A percentile compares a stretch with the other conserved stretches of the same genome.
Evolutionary conservation across 2,888 invertebrate genomes (phyloP).

Genomic region (Drosophila merina): DNA sequence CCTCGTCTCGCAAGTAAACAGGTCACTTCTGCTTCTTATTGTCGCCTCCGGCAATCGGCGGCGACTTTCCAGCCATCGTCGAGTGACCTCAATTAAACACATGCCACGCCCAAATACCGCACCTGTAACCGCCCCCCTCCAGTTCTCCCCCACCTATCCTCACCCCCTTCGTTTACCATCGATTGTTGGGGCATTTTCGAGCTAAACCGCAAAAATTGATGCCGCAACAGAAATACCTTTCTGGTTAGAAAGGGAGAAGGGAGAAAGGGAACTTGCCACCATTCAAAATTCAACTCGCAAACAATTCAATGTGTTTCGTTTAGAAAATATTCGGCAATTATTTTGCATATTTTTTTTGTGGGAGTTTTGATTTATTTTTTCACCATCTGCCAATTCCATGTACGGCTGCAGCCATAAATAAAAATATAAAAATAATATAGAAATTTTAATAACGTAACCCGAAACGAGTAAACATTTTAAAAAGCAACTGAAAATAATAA

Average conservation of each 20-base stretch:
- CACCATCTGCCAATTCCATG: background rate
- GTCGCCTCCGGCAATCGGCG: slow-evolving; percentile 6
- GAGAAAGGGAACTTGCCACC: too few species aligned
- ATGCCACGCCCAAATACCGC: slow-evolving; percentile 39
- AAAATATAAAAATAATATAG: background rate
- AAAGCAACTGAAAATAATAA: background rate
- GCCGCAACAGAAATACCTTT: slow-evolving; percentile 30
- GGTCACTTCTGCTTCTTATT: slow-evolving; percentile 17
- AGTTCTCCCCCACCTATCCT: background rate
- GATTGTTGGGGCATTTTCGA: slow-evolving; percentile 24
- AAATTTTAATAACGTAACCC: slow-evolving; percentile 1
- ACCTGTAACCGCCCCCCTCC: slow-evolving; percentile 7
- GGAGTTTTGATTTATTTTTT: background rate
- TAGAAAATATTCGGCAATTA: too few species aligned
- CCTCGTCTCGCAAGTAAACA: slow-evolving; percentile 37
- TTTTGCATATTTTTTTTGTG: background rate
- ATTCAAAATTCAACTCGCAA: too few species aligned
- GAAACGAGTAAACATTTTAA: background rate
- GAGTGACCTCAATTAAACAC: slow-evolving; percentile 45
- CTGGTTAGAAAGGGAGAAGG: background rate
- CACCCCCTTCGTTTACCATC: slow-evolving; percentile 7
- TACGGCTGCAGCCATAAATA: background rate
- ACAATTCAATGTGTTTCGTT: too few species aligned
- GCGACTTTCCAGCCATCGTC: slow-evolving; percentile 27
- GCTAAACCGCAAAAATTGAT: slow-evolving; percentile 36